Evolutionary conservation across 2,113 vertebrate genomes (phyloP), one percentile per base, ranked within the genome.

Genomic region (Cheirogaleus medius): DNA sequence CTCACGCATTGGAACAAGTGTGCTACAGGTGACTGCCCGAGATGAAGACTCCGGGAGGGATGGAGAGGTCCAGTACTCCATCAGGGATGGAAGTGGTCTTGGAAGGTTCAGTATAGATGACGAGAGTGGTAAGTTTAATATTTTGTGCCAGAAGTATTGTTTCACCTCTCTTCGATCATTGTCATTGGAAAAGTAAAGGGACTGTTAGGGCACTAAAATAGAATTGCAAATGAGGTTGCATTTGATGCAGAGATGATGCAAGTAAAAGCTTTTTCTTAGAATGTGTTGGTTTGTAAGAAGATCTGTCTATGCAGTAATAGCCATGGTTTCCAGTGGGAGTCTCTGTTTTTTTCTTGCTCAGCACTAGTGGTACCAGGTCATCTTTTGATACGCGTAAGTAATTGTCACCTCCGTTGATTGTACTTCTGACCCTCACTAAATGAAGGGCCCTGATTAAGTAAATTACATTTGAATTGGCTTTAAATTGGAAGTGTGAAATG

Each of bases 21-120:
- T 99, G 86, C 98, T 99, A 56, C 99, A 99, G 98, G 99, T 99
- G 71, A 98, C 93, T 0, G 99, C 99, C 34, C 98, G 49, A 14
- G 99, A 99, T 12, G 99, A 99, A 14, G 99, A 99, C 93, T 92
- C 97, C 0, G 99, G 99, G 60, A 98, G 99, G 96, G 99, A 99
- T 83, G 99, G 99, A 76, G 99, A 99, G 96, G 99, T 99, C 97
- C 99, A 99, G 95, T 99, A 99, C 94, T 99, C 99, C 58, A 99
- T 99, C 90, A 99, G 99, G 49, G 99, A 99, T 17, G 99, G 99
- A 87, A 99, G 99, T 6, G 99, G 99, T 4, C 99, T 99, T 12
- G 99, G 99, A 44, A 99, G 99, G 68, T 99, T 99, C 97, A 99
- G 98, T 87, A 99, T 99, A 14, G 99, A 99, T 76, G 99, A 99